These are phyloP conservation scores for Acanthosepion esculentum DNA, from an alignment of 2,888 invertebrate species.

Conservation along the genomic window DNA sequence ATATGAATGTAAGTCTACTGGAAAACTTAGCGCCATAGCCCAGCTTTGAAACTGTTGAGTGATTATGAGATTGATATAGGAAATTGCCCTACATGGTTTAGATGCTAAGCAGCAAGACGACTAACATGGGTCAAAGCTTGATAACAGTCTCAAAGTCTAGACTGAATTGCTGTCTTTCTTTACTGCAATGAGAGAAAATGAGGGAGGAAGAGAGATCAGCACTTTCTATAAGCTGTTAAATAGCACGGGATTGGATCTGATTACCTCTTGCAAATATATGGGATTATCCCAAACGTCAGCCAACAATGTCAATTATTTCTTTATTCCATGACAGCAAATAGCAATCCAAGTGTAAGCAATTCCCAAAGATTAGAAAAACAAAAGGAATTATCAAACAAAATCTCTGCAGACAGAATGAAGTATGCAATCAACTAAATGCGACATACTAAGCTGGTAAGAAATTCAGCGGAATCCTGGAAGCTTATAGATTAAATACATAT, in stretches of 20 bases:
- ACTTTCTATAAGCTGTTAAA: constrained; percentile 16
- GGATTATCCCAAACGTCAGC: constrained; percentile 20
- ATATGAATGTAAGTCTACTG: no score
- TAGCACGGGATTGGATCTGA: background rate
- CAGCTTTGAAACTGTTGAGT: no score
- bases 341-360: background rate
- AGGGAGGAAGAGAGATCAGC: background rate
- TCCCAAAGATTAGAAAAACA: background rate
- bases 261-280: background rate
- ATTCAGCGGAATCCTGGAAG: background rate
- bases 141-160: no score
- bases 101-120: no score
- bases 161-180: no score
- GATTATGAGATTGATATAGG: no score
- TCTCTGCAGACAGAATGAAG: background rate
- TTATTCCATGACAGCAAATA: background rate
- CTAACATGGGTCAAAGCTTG: no score
- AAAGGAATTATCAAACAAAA: background rate
- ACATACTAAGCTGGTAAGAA: background rate
- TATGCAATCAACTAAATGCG: background rate
- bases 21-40: no score
- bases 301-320: background rate
- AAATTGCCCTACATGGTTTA: no score
- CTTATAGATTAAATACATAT: background rate
- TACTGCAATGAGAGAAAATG: background rate